Evolutionary conservation across 2,113 vertebrate genomes (phyloP).

Genomic region (Hyperopisus bebe): DNA sequence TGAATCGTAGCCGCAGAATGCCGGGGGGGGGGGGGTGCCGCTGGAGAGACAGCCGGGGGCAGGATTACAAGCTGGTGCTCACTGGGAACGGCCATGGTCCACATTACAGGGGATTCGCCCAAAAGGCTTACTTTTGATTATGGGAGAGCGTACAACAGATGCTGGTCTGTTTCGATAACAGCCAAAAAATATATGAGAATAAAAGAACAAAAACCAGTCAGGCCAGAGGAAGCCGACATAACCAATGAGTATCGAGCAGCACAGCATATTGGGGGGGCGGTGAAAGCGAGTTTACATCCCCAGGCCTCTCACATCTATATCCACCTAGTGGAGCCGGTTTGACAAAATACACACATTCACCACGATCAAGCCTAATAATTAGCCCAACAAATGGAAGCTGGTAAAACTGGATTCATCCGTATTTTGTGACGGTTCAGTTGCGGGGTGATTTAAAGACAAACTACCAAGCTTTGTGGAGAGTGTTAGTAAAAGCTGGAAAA

Average conservation of each 20-base stretch:
- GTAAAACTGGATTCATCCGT: conserved; percentile 2
- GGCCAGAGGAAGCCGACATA: background rate
- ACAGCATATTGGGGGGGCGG: too few species aligned
- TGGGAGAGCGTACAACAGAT: background rate
- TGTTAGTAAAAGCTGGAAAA: background rate
- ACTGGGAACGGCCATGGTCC: background rate
- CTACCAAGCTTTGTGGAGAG: background rate
- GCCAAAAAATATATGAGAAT: background rate
- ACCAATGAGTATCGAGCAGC: background rate
- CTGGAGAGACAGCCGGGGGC: background rate
- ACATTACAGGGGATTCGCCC: background rate
- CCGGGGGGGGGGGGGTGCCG: background rate
- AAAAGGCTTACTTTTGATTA: background rate
- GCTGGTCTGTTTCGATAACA: background rate
- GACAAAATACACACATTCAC: background rate
- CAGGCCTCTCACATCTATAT: background rate
- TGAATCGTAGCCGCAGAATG: background rate
- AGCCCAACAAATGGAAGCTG: background rate
- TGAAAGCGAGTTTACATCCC: background rate
- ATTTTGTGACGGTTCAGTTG: background rate
- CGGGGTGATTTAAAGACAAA: background rate
- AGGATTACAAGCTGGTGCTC: background rate
- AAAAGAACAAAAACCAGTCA: background rate
- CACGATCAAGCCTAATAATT: background rate
- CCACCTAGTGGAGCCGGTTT: background rate